These are phyloP conservation scores for Etheostoma cragini DNA, from an alignment of 2,113 vertebrate genomes.

Conservation along the genomic window DNA sequence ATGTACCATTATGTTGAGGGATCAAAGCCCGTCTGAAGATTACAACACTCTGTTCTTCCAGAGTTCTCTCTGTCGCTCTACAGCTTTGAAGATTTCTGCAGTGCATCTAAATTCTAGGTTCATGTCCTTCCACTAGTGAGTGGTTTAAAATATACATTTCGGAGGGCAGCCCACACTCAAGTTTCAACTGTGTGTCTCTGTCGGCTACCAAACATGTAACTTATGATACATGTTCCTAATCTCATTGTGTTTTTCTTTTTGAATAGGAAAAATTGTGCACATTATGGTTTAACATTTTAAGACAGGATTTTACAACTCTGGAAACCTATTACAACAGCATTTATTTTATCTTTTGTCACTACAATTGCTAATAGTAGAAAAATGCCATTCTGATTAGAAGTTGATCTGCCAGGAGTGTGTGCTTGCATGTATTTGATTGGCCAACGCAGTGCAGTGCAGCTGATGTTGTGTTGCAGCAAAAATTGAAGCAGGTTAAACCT, in stretches of 20 bases:
- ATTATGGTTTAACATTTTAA: no score
- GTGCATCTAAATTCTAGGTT: neutral
- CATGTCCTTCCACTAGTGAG: neutral
- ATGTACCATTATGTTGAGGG: slow-evolving; percentile 9
- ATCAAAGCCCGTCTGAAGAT: slow-evolving; percentile 49
- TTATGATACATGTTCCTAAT: neutral
- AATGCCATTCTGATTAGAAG: no score
- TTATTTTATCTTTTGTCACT: no score
- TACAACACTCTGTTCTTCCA: slow-evolving; percentile 18
- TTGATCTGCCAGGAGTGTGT: no score
- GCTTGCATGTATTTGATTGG: no score
- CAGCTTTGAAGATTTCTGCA: slow-evolving; percentile 51
- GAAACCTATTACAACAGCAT: no score
- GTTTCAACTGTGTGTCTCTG: neutral
- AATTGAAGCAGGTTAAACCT: neutral
- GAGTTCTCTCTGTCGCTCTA: neutral
- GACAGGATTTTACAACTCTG: no score
- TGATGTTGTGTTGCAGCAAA: neutral
- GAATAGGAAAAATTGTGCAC: neutral
- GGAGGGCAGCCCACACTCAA: neutral
- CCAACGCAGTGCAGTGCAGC: neutral
- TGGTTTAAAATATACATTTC: slow-evolving; percentile 29
- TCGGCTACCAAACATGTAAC: neutral
- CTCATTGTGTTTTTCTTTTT: neutral
- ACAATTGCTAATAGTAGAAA: no score